These are phyloP conservation scores for Camelus dromedarius DNA, from an alignment of 2,113 vertebrate genomes.

Conservation along the genomic window DNA sequence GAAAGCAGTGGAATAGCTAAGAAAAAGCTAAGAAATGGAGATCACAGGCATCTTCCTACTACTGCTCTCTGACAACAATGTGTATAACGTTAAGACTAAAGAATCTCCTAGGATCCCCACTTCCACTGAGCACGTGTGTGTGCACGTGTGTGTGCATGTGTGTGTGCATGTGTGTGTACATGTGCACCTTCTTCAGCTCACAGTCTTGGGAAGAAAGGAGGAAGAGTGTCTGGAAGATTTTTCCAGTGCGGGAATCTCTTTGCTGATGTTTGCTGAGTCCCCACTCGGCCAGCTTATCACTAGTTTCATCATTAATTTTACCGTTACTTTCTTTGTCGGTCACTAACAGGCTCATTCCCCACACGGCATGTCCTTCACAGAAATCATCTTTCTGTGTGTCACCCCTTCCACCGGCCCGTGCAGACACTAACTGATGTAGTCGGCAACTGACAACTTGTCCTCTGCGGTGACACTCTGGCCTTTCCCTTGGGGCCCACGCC, in stretches of 20 bases:
- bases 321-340: not conserved
- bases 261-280: not conserved
- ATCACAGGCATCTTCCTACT: not conserved
- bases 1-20: not conserved
- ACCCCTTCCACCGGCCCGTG: not conserved
- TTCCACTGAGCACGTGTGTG: not conserved
- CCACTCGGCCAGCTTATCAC: not conserved
- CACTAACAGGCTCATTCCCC: not conserved
- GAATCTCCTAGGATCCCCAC: no score
- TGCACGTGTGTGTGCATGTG: not conserved
- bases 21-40: not conserved
- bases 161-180: rapidly evolving
- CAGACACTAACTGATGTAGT: not conserved
- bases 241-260: not conserved
- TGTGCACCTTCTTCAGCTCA: no score
- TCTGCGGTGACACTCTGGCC: not conserved
- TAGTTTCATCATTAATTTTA: not conserved
- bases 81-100: not conserved
- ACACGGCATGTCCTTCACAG: not conserved
- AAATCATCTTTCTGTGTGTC: not conserved
- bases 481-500: not conserved
- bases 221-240: not conserved
- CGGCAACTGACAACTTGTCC: not conserved
- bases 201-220: not conserved
- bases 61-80: not conserved